phyloP scores from a whole-genome alignment of 2,888 invertebrate genomes.

The Euzetes globulus region DNA sequence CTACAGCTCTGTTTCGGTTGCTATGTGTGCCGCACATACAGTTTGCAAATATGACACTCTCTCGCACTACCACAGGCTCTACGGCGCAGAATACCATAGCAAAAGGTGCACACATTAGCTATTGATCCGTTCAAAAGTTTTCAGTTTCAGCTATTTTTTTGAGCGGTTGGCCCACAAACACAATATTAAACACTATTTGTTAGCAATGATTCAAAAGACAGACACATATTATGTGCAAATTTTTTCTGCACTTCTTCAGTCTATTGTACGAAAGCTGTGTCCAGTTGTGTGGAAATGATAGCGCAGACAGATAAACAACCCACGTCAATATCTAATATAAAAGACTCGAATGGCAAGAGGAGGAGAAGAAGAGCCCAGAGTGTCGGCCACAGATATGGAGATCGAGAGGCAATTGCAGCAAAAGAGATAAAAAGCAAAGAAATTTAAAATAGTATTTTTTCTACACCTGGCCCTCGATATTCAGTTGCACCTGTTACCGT shows the following conservation, averaged over 20 bases:
- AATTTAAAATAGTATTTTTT: not conserved
- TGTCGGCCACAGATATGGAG: too few species aligned
- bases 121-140: not conserved
- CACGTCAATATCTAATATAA: too few species aligned
- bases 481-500: constrained; percentile 15
- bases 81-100: not conserved
- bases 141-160: not conserved
- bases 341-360: not conserved
- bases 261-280: constrained; percentile 17
- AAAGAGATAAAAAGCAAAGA: not conserved
- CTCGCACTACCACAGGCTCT: too few species aligned
- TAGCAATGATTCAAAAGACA: not conserved
- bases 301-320: not conserved
- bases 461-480: not conserved
- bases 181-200: not conserved
- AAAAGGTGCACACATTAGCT: constrained; percentile 21
- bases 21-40: constrained; percentile 1
- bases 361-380: not conserved
- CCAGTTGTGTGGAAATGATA: constrained; percentile 6
- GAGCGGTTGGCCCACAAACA: not conserved
- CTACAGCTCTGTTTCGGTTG: not conserved
- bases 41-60: too few species aligned
- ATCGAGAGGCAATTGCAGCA: too few species aligned
- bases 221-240: not conserved
- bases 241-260: not conserved